phyloP scores from a whole-genome alignment of 2,113 vertebrate genomes.

The Laticauda laticaudata region DNA sequence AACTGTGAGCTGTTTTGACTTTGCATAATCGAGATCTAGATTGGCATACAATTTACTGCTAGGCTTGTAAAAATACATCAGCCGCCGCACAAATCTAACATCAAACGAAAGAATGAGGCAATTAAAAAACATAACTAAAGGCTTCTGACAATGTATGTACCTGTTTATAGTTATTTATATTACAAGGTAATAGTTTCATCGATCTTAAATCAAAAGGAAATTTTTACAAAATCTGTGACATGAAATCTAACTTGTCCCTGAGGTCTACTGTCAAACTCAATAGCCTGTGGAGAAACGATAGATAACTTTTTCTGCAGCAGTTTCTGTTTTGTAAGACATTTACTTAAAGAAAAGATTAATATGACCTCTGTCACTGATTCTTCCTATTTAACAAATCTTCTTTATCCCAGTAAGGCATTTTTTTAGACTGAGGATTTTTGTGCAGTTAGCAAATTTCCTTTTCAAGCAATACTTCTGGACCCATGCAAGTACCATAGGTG shows the following conservation, averaged over 20 bases:
- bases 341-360: neutral
- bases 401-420: neutral
- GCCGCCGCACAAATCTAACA: conserved; percentile 88
- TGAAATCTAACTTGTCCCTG: neutral
- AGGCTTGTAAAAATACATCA: conserved; percentile 96
- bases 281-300: neutral
- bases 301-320: too few relatives aligned
- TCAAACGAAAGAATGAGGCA: conserved; percentile 29
- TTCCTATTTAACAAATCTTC: neutral
- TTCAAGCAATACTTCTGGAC: neutral
- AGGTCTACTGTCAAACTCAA: neutral
- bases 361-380: neutral
- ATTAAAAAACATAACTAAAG: conserved; percentile 1
- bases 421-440: neutral
- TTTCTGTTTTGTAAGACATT: neutral
- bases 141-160: neutral
- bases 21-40: conserved; percentile 86
- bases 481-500: neutral
- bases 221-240: neutral
- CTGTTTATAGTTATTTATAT: neutral
- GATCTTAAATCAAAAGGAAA: neutral
- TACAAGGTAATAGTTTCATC: neutral
- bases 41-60: conserved; percentile 92
- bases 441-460: neutral
- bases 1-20: conserved; percentile 92